Evolutionary conservation across 2,113 vertebrate species (phyloP).

Genomic region (Lanius ludovicianus): DNA sequence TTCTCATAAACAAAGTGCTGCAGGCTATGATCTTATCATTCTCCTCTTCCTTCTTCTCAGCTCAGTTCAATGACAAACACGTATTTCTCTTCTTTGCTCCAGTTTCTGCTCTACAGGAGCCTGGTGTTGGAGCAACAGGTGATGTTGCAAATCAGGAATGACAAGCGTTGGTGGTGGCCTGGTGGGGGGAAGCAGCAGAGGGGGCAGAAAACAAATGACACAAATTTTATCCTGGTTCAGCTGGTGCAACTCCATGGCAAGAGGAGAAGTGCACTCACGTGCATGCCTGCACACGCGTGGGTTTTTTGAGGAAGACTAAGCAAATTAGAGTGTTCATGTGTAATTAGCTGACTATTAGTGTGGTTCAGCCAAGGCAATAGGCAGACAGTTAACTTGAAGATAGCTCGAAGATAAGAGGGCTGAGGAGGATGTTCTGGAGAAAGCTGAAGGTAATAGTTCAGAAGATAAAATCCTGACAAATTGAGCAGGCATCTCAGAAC

Average conservation of each 20-base stretch:
- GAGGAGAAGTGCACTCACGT: background rate
- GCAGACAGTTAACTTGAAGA: conserved; percentile 2
- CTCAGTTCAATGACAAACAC: conserved; percentile 62
- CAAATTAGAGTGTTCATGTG: conserved; percentile 32
- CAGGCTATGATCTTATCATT: conserved; percentile 59
- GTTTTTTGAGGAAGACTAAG: conserved; percentile 6
- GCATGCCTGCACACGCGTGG: background rate
- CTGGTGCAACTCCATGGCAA: background rate
- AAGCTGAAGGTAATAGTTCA: background rate
- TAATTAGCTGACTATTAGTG: conserved; percentile 55
- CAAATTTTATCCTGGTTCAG: background rate
- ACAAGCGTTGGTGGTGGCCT: background rate
- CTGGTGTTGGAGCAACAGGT: conserved; percentile 22
- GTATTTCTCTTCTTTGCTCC: conserved; percentile 46
- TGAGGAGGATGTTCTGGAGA: background rate
- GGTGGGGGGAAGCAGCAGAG: background rate
- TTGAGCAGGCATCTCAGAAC: background rate
- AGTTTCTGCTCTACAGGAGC: conserved; percentile 19
- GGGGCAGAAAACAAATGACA: background rate
- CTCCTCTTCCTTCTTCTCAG: conserved; percentile 56
- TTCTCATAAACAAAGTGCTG: conserved; percentile 65
- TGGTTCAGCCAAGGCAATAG: conserved; percentile 38
- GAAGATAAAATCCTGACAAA: conserved; percentile 26
- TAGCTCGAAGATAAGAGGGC: background rate
- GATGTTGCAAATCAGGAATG: conserved; percentile 48